Conservation (phyloP, 2,113 vertebrate genomes). For the Ctenomys sociabilis region DNA sequence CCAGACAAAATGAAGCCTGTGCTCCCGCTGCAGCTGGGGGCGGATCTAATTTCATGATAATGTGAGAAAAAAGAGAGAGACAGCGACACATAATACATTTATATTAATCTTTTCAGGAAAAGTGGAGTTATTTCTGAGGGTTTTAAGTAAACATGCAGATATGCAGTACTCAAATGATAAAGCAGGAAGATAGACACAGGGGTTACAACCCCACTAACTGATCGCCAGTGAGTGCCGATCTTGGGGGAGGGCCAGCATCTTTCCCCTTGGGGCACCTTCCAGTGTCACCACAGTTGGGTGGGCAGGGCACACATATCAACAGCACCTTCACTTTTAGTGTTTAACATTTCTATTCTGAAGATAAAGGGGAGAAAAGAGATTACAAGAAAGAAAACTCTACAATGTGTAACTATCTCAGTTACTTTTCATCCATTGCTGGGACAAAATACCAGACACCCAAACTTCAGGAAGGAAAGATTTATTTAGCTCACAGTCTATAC, state of each 20-base stretch:
- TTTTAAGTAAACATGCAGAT: constrained; percentile 6
- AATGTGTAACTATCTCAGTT: neutral
- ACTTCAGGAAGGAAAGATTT: too few relatives aligned
- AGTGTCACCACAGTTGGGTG: neutral
- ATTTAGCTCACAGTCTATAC: too few relatives aligned
- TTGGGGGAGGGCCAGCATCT: neutral
- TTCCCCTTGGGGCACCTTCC: neutral
- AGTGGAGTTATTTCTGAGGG: neutral
- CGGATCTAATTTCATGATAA: constrained; percentile 35
- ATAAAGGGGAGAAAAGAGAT: neutral
- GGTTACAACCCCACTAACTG: neutral
- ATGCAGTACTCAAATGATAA: neutral
- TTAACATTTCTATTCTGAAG: neutral
- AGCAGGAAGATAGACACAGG: neutral
- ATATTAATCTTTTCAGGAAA: constrained; percentile 23
- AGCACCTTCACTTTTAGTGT: neutral
- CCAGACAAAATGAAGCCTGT: constrained; percentile 54
- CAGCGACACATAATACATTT: neutral
- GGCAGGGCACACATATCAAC: neutral
- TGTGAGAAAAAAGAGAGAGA: neutral
- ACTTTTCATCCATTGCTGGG: too few relatives aligned
- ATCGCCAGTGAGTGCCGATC: rapidly evolving
- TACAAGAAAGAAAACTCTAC: neutral
- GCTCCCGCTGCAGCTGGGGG: neutral
- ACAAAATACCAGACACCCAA: too few relatives aligned